A percentile compares a stretch with the other conserved stretches of the same genome.
These are phyloP conservation scores for Oligia strigilis DNA, from an alignment of 2,888 invertebrate species.

Conservation along the genomic window DNA sequence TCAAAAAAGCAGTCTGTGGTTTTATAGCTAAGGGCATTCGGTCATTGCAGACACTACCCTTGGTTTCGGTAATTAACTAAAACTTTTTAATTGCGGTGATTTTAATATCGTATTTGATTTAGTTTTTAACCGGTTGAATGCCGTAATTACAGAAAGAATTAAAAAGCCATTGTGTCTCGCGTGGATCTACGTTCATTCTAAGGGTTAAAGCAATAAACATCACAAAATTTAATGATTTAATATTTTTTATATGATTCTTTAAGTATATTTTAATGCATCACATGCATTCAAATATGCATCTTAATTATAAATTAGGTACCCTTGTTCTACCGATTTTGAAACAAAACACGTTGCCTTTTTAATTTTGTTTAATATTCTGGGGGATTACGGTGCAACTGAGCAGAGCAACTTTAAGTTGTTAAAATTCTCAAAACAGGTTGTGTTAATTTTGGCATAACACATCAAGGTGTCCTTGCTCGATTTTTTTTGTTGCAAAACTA, in stretches of 20 bases:
- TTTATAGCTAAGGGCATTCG: conserved; percentile 52
- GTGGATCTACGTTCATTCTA: too few relatives aligned
- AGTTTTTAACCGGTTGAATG: background rate
- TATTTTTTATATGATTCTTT: background rate
- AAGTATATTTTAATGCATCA: background rate
- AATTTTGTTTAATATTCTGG: conserved; percentile 14
- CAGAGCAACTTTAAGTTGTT: conserved; percentile 40
- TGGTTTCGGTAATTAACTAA: conserved; percentile 22
- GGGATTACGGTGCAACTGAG: conserved; percentile 12
- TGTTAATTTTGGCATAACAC: conserved; percentile 53
- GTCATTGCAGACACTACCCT: conserved; percentile 41
- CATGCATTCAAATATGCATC: background rate
- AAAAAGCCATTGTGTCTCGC: too few relatives aligned
- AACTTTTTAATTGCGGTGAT: background rate
- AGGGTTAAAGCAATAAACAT: conserved; percentile 12
- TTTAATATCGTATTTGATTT: conserved; percentile 22
- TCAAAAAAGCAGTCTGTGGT: background rate
- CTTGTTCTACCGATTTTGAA: conserved; percentile 12
- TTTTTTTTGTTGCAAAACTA: conserved; percentile 51
- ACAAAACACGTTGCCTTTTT: conserved; percentile 23
- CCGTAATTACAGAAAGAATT: too few relatives aligned
- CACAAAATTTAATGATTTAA: background rate
- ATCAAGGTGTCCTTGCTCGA: conserved; percentile 65
- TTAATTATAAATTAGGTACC: conserved; percentile 6
- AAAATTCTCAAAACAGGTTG: conserved; percentile 54